Base-by-base conservation (phyloP, 2,113 vertebrate genomes). In the Eclectus roratus region DNA sequence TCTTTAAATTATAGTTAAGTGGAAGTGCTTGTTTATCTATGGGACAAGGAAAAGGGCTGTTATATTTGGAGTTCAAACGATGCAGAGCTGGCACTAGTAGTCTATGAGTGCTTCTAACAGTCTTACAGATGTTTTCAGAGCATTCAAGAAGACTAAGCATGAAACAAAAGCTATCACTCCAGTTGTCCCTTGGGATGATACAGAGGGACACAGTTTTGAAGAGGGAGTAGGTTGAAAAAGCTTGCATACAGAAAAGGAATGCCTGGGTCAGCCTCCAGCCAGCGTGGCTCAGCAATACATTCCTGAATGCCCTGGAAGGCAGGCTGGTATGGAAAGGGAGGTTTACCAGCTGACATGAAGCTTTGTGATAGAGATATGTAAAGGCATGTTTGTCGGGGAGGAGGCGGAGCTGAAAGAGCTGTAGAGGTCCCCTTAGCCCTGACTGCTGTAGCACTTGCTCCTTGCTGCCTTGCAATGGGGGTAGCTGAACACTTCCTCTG, bases 401-500 rank as follows among this genome's bases (percentile, higher is more conserved):
- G 44, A 83, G 44, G 21, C 1, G 3, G 41, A 80, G 24, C 58
- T 83, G 33, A 60, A 83, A 61, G 56, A 81, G 13, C 66, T 82
- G n/a, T 24, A 11, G 64, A 53, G 20, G 8, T 71, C 33, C 28
- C 44, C 5, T 18, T 47, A 43, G 47, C 47, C 53, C 44, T 31
- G 37, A 6, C 39, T 61, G 53, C 27, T 55, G 44, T 6, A 68
- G 66, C 43, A 12, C 15, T 60, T 76, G 15, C 9, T 28, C 39
- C 46, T 23, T 72, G 52, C n/a, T 82, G 44, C 55, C 49, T 82
- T 88, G 18, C 33, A 47, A 43, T 1, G 4, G 9, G 19, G 17
- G 1, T 11, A 55, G 49, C n/a, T 55, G 52, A 44, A 44, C 3
- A 0, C 5, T 18, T 77, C 64, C 53, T 68, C 9, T 0, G 0